Conservation (phyloP, 2,113 vertebrate species). For the Nothoprocta pentlandii region DNA sequence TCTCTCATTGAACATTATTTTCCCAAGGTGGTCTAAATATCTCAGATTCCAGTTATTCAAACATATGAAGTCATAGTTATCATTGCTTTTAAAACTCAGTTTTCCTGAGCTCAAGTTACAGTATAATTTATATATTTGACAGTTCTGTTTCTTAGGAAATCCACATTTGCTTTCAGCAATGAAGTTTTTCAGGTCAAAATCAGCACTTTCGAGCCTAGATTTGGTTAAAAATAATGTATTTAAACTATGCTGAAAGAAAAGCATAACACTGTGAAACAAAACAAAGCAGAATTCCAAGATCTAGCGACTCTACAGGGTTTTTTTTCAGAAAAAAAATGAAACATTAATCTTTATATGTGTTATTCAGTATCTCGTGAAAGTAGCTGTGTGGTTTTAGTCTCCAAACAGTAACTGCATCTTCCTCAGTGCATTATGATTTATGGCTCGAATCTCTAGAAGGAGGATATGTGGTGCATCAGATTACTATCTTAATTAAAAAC, state of each 20-base stretch:
- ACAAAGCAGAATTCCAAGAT: not conserved
- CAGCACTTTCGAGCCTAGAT: not conserved
- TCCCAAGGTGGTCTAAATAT: not conserved
- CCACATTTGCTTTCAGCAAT: not conserved
- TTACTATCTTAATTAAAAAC: not conserved
- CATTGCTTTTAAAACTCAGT: not conserved
- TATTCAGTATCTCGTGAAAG: not conserved
- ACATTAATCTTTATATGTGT: not conserved
- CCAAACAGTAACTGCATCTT: not conserved
- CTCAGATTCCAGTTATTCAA: not conserved
- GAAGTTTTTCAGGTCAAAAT: not conserved
- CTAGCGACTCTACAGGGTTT: not conserved
- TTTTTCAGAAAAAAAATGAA: not conserved
- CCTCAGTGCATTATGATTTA: not conserved
- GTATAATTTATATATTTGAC: not conserved
- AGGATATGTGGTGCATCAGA: not conserved
- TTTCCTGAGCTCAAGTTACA: not conserved
- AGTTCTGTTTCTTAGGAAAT: not conserved
- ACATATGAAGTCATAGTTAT: not conserved
- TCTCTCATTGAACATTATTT: not conserved
- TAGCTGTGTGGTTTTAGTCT: not conserved
- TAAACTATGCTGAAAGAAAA: not conserved
- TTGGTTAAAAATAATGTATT: not conserved
- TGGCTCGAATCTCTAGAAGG: not conserved
- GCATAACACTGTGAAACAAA: not conserved